A percentile compares a stretch with the other conserved stretches of the same genome.
Conservation (phyloP, 2,113 vertebrate genomes). For the Paradoxurus hermaphroditus region DNA sequence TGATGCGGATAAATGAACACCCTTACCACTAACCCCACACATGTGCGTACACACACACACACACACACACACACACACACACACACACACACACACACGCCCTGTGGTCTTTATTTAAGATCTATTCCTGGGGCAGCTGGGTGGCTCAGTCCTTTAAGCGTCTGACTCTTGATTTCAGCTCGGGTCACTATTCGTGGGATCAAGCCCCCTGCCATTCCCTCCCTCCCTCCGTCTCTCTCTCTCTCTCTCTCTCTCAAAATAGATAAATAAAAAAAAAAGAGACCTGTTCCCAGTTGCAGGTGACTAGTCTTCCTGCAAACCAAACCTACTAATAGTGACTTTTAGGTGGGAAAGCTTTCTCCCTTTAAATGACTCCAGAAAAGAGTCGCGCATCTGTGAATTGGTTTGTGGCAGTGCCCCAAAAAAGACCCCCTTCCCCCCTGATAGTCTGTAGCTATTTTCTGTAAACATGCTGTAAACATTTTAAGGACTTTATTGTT, state of each 20-base stretch:
- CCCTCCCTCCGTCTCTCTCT: no score
- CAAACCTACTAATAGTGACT: background rate
- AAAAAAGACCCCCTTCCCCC: background rate
- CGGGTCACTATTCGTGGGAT: no score
- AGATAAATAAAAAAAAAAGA: no score
- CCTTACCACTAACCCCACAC: background rate
- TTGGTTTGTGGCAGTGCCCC: background rate
- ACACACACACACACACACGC: no score
- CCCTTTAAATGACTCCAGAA: background rate
- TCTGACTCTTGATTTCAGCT: no score
- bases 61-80: no score
- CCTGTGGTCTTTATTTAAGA: background rate
- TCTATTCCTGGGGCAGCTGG: background rate
- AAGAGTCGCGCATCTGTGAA: background rate
- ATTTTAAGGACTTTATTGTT: constrained; percentile 55
- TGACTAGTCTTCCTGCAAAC: background rate
- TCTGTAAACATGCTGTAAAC: constrained; percentile 44
- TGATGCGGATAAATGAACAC: background rate
- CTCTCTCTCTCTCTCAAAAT: no score
- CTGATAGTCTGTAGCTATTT: background rate
- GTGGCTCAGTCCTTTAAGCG: no score
- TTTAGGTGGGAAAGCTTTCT: background rate
- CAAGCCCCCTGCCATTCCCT: no score
- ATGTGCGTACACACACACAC: rapidly evolving
- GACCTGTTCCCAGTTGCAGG: background rate